These are phyloP conservation scores for Ctenoplectra terminalis DNA, from an alignment of 1,140 invertebrate genomes.

Conservation along the genomic window DNA sequence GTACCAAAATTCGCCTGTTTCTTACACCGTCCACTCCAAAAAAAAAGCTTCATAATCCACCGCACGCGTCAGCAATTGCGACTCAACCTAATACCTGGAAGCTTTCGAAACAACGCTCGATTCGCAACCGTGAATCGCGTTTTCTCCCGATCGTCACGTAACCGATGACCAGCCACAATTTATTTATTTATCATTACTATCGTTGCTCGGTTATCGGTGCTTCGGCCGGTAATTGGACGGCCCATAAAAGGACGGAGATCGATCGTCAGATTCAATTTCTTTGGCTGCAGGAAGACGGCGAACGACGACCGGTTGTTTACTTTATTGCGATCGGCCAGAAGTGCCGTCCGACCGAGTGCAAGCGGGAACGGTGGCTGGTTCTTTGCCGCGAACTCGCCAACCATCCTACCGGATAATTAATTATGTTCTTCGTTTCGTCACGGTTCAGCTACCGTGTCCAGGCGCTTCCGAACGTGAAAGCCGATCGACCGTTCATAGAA, in stretches of 20 bases:
- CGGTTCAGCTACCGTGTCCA: conserved; percentile 15
- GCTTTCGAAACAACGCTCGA: background rate
- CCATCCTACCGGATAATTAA: conserved; percentile 29
- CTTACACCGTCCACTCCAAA: too few relatives aligned
- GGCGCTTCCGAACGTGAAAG: conserved; percentile 2
- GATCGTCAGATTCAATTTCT: conserved; percentile 29
- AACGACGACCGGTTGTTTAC: conserved; percentile 9
- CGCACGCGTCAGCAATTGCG: too few relatives aligned
- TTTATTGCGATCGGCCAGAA: background rate
- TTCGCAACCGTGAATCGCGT: too few relatives aligned
- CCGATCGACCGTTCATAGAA: background rate
- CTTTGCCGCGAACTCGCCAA: background rate
- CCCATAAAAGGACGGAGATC: conserved; percentile 16
- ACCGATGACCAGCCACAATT: too few relatives aligned
- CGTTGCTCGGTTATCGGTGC: background rate
- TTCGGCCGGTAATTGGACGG: conserved; percentile 2
- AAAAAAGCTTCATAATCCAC: too few relatives aligned
- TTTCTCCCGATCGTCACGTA: too few relatives aligned
- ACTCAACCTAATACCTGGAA: too few relatives aligned
- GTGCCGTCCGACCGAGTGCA: background rate
- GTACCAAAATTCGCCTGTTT: too few relatives aligned
- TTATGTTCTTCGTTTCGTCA: conserved; percentile 19
- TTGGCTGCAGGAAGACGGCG: background rate
- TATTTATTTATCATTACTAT: conserved; percentile 15
- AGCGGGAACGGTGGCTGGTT: background rate